phyloP scores from a whole-genome alignment of 1,140 invertebrate genomes.

The Plutomurus gul region DNA sequence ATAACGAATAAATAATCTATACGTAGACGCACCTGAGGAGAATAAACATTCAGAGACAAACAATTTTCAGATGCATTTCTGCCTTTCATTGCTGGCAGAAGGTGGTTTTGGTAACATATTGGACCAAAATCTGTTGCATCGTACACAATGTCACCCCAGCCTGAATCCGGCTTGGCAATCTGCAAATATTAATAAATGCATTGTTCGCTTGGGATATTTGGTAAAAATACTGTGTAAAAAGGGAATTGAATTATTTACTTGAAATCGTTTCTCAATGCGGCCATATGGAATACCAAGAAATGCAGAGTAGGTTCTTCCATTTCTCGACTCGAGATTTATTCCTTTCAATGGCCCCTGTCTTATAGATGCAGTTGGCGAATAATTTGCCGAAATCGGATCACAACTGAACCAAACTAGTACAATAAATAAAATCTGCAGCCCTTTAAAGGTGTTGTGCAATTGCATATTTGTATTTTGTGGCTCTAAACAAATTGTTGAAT shows the following conservation, averaged over 20 bases:
- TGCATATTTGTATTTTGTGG: no score
- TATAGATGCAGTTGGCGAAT: background rate
- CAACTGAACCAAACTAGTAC: background rate
- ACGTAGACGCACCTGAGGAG: background rate
- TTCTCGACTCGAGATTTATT: background rate
- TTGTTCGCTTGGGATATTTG: background rate
- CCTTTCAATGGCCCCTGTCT: conserved; percentile 32
- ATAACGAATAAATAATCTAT: no score
- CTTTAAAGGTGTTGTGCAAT: background rate
- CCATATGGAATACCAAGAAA: conserved; percentile 43
- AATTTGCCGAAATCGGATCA: background rate
- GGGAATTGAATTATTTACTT: background rate
- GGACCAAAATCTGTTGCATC: conserved; percentile 23
- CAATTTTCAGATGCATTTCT: conserved; percentile 31
- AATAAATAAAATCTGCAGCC: no score
- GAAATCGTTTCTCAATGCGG: background rate
- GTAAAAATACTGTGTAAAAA: background rate
- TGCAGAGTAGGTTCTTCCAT: background rate
- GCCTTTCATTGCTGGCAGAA: background rate
- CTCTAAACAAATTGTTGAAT: no score
- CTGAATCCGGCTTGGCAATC: background rate
- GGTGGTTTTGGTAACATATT: background rate
- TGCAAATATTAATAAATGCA: background rate
- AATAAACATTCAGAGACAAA: conserved; percentile 12
- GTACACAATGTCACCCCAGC: conserved; percentile 19